Base-by-base conservation (phyloP, 2,888 invertebrate genomes). In the Drosophila paracracens region DNA sequence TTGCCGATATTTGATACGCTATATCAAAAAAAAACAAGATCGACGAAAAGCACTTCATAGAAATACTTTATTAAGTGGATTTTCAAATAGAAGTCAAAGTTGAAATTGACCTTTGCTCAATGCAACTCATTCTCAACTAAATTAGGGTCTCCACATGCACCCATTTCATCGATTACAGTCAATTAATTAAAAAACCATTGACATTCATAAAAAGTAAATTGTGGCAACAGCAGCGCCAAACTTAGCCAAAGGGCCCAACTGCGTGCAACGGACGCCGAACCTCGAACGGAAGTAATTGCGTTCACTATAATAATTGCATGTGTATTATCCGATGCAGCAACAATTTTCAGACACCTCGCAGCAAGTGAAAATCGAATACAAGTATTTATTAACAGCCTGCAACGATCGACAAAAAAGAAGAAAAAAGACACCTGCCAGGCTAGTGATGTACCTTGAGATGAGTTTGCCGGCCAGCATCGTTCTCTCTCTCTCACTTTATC, bases 131-230 rank as follows among this genome's bases (percentile, higher is more conserved):
- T 4, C 7, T 8, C 21, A 21, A 21, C 6, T 3, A 29, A 3
- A 31, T 51, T 51, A 13, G 4, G 7, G 7, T 2, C 16, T 6
- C 6, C n/a, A 10, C 25, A 27, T 18, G 11, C 33, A 8, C 4
- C 21, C 35, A 52, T 57, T 53, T 8, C 59, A 29, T 67, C 79
- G 84, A 87, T 83, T 83, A 78, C 74, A 71, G 70, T 81, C 77
- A 87, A 87, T 87, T 87, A 88, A 87, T 87, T 87, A 87, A 87
- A 88, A 88, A 88, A 53, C 87, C 81, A 87, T 87, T 87, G 87
- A 84, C 89, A 88, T 87, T 86, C 87, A 87, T 87, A 85, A 85
- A 86, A 77, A 85, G 83, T 79, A 87, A 88, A 87, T 86, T 87
- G 89, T 78, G 87, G 87, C 81, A 84, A 84, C 87, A 84, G 78